Evolutionary conservation across 1,140 invertebrate genomes (phyloP), one percentile per base, ranked within the genome.

Genomic region (Musca domestica): DNA sequence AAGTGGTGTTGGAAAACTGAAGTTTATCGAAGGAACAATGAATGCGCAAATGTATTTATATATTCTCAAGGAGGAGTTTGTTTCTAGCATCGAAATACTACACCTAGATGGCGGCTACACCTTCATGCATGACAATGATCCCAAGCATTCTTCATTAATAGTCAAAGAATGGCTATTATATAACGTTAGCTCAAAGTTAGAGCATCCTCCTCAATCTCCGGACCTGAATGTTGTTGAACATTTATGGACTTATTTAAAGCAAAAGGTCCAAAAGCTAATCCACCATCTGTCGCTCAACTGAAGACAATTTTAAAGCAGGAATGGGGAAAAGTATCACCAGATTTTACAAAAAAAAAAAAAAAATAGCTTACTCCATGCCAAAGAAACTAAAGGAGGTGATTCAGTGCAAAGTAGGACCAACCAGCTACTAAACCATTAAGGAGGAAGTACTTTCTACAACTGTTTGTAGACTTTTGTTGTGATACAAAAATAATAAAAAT

Each of bases 1-100:
- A 65, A 25, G 20, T 65, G 47, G 41, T 49, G 64, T 65, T 12
- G 46, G 64, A 20, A 51, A 65, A 22, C 14, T 65, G 14, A 19
- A 12, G 10, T 46, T 46, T 12, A 65, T 66, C 23, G 64, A 66
- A 25, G 61, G 34, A 19, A 30, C 17, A 17, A 64, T 64, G 61
- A 19, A 30, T 27, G 27, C 14, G n/a, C 15, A 25, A 20, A 7
- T 17, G 15, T 64, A 64, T 64, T 15, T 47, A 12, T 12, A 47
- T 4, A 47, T 47, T 47, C 17, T 47, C 12, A 47, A 47, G 9
- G 46, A 47, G 12, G 17, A n/a, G 12, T 47, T 15, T n/a, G 12
- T 47, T 47, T n/a, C 2, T n/a, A 10, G 46, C 46, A n/a, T 47
- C 46, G 12, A 47, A 4, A 12, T 47, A 15, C 17, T 47, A 47